Evolutionary conservation across 2,888 invertebrate species (phyloP), one percentile per base, ranked within the genome.

Genomic region (Petrolisthes manimaculis): DNA sequence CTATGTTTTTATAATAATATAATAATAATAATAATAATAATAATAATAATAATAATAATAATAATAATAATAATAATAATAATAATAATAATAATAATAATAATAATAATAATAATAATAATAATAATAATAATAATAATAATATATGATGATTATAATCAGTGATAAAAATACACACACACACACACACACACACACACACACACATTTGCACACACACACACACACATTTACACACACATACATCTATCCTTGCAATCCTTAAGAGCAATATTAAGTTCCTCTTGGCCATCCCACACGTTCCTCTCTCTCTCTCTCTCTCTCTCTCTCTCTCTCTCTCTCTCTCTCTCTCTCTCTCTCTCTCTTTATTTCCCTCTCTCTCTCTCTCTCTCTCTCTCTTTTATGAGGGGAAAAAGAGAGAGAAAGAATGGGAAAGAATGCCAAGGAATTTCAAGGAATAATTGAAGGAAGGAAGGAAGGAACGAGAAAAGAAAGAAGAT

Each of bases 151-250:
- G 71, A 71, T 51, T 83, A 83, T 83, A 83, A 71, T 71, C 71
- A 71, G 69, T 71, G 69, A 71, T 83, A 83, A 71, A 83, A 71
- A 83, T 83, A 83, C 71, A 83, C 71, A 83, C 71, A 83, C 71
- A 83, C 71, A 83, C 71, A 83, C 53, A 83, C 53, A 83, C 71
- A 83, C 53, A 71, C 53, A 83, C 71, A 71, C 53, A 71, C 71
- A 71, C 53, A 51, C 71, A 83, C 6, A 71, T 83, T 51, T 71
- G 53, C 71, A 83, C 18, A 69, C 51, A 83, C 51, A 83, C 51
- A 83, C 51, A 83, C 51, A 69, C 51, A 83, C 21, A 82, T 21
- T 24, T 24, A 80, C 51, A 81, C 21, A 81, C 53, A 81, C 53
- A 81, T 56, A 81, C 53, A 81, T 56, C 12, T 56, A 81, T 56